phyloP scores from a whole-genome alignment of 2,113 vertebrate species.

The Chitala chitala region DNA sequence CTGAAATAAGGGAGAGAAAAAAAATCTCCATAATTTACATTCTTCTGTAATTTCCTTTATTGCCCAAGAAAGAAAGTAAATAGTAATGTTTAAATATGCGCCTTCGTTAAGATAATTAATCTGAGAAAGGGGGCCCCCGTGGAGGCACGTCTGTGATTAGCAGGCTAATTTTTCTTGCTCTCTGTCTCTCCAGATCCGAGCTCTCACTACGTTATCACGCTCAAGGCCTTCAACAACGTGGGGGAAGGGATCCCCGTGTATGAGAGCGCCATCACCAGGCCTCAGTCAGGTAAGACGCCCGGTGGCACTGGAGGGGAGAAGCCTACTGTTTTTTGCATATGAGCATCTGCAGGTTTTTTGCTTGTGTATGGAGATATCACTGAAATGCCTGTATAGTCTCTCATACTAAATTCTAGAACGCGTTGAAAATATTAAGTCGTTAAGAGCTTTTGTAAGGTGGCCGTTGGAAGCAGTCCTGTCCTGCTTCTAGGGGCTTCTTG shows the following conservation, averaged over 20 bases:
- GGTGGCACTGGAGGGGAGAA: too few relatives aligned
- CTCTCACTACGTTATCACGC: constrained; percentile 93
- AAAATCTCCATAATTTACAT: constrained; percentile 44
- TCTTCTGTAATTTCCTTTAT: constrained; percentile 41
- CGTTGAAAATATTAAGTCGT: too few relatives aligned
- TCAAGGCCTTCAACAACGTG: constrained; percentile 93
- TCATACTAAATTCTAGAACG: too few relatives aligned
- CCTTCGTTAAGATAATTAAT: constrained; percentile 45
- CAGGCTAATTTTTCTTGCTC: constrained; percentile 31
- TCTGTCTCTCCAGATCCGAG: constrained; percentile 74
- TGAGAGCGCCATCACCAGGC: constrained; percentile 89
- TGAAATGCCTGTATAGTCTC: too few relatives aligned
- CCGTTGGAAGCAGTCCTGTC: too few relatives aligned
- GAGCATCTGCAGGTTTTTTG: too few relatives aligned
- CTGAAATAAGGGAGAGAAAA: constrained; percentile 16
- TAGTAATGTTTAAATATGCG: constrained; percentile 47
- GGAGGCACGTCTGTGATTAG: constrained; percentile 49
- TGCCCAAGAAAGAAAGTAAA: constrained; percentile 37
- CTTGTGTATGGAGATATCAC: too few relatives aligned
- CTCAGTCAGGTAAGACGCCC: constrained; percentile 77
- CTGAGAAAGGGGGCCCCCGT: constrained; percentile 35
- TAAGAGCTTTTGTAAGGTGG: too few relatives aligned
- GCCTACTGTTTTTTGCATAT: too few relatives aligned
- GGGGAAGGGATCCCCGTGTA: constrained; percentile 95
- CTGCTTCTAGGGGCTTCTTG: too few relatives aligned